Evolutionary conservation across 2,797 vertebrate genomes (phyloP), one percentile per base, ranked within the genome.

Genomic region (Hapalemur alaotrensis): DNA sequence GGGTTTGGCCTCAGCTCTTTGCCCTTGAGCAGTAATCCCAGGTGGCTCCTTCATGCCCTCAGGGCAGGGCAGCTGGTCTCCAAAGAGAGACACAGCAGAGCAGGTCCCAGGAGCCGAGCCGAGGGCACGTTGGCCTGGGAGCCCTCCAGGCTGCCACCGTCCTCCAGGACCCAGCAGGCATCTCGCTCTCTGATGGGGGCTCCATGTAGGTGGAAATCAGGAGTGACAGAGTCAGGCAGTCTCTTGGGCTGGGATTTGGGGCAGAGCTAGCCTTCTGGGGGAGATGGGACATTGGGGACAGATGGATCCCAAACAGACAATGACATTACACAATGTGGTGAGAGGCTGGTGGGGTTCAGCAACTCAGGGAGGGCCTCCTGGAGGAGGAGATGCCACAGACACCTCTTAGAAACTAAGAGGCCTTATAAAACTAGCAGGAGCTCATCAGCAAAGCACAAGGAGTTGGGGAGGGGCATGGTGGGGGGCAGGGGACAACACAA

Each of bases 141-240:
- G 35, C 13, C 61, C 46, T 20, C 20, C 3, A 38, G 1, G 6
- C 8, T 23, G 9, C 20, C 25, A 4, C 28, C 18, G 22, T 83
- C 43, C 38, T 61, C 57, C 35, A 20, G 73, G 59, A 28, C 28
- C 14, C 65, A 54, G 13, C 10, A 35, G 30, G 15, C 11, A 3
- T 14, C 25, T 57, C 35, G 9, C 0, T 0, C 63, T 46, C 7
- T 69, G 14, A 20, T n/a, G n/a, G 9, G 35, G 11, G 7, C 14
- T 79, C 63, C 28, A 7, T 28, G 46, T 12, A 25, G 15, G 63
- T 14, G 35, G 46, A 32, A 41, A 30, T 73, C 41, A 0, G 25
- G 48, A 69, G 5, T 14, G n/a, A 54, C 18, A 72, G 54, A n/a
- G 41, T 8, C 67, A 59, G 41, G 54, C 23, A 65, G 80, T 70